phyloP scores from a whole-genome alignment of 2,888 invertebrate species.

The Chrysolina americana region DNA sequence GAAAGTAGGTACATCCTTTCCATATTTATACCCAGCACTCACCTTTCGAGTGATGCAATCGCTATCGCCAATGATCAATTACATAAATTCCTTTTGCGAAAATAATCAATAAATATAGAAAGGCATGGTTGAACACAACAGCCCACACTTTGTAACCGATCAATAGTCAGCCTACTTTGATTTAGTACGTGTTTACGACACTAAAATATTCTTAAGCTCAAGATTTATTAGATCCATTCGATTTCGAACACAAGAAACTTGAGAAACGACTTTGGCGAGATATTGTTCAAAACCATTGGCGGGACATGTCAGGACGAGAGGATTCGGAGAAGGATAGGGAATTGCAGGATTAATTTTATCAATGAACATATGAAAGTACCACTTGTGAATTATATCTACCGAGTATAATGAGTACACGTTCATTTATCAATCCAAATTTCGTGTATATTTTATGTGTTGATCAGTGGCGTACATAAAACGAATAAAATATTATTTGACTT shows the following conservation, averaged over 20 bases:
- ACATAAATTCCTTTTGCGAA: constrained; percentile 39
- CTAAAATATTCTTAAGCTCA: constrained; percentile 61
- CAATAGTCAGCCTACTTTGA: constrained; percentile 64
- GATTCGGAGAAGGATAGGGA: neutral
- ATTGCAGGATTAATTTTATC: no score
- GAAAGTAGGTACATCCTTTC: neutral
- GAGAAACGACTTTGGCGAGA: constrained; percentile 56
- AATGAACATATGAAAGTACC: no score
- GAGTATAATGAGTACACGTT: no score
- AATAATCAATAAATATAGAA: constrained; percentile 47
- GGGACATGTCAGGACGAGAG: constrained; percentile 3
- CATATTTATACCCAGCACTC: constrained; percentile 7
- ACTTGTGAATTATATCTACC: no score
- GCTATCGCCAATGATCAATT: constrained; percentile 31
- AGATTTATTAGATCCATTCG: constrained; percentile 63
- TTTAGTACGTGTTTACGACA: constrained; percentile 63
- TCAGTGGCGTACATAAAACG: no score
- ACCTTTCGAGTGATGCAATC: constrained; percentile 24
- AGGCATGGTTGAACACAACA: constrained; percentile 44
- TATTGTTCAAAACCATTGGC: constrained; percentile 54
- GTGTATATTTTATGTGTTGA: no score
- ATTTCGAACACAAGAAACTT: constrained; percentile 59
- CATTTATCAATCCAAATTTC: no score
- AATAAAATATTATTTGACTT: no score
- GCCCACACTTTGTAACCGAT: constrained; percentile 59